These are phyloP conservation scores for Alosa alosa DNA, from an alignment of 2,113 vertebrate genomes.

Conservation along the genomic window DNA sequence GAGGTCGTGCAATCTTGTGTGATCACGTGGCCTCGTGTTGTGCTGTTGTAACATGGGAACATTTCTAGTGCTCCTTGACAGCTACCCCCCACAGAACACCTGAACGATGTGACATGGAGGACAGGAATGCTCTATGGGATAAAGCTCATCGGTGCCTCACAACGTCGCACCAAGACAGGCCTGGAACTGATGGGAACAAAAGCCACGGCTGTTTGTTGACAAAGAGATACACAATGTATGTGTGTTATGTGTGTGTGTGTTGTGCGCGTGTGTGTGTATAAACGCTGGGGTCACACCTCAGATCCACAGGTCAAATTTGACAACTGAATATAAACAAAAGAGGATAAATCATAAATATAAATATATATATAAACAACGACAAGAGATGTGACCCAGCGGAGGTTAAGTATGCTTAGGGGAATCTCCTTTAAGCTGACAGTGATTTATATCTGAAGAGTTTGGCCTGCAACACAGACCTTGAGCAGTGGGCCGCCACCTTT, in stretches of 20 bases:
- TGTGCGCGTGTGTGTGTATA: neutral
- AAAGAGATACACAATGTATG: neutral
- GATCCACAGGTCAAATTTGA: neutral
- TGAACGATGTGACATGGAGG: neutral
- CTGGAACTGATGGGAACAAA: neutral
- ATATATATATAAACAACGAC: neutral
- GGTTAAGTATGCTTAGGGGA: neutral
- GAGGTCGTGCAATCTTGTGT: neutral
- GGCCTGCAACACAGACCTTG: neutral
- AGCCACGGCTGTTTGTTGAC: neutral
- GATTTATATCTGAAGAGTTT: neutral
- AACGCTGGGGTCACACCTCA: neutral
- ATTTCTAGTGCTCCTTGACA: neutral
- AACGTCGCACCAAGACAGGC: neutral
- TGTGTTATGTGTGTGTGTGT: neutral
- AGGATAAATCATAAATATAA: neutral
- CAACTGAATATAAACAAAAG: neutral
- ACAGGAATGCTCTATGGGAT: neutral
- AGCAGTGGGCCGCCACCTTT: neutral
- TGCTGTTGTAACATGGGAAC: neutral
- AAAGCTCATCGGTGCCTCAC: neutral
- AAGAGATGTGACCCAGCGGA: neutral
- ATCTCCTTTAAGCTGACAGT: neutral
- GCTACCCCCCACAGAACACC: neutral
- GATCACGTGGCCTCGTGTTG: neutral